These are phyloP conservation scores for Apis dorsata DNA, from an alignment of 1,140 invertebrate genomes.

Conservation along the genomic window DNA sequence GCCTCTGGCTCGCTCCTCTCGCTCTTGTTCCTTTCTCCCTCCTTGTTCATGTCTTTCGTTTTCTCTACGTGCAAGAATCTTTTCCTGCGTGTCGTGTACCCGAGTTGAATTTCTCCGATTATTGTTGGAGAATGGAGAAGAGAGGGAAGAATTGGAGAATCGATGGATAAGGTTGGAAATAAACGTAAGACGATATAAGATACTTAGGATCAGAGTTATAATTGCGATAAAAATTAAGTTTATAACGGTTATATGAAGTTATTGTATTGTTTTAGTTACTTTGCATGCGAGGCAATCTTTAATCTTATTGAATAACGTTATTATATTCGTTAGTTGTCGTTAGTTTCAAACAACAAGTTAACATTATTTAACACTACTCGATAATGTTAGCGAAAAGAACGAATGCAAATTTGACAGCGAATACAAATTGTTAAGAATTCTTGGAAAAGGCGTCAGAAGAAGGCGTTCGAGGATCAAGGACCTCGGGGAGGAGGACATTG, in stretches of 20 bases:
- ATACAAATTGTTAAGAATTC: neutral
- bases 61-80: neutral
- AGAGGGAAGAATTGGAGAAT: neutral
- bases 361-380: neutral
- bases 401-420: neutral
- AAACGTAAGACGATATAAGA: neutral
- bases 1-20: conserved; percentile 48
- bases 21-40: neutral
- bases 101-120: neutral
- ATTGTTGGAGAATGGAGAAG: neutral
- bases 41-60: too few species aligned
- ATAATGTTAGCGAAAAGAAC: neutral
- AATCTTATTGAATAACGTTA: neutral
- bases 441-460: neutral
- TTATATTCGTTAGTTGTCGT: neutral
- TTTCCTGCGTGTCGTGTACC: neutral
- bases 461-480: neutral
- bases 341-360: neutral
- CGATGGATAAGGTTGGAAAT: neutral
- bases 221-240: too few species aligned
- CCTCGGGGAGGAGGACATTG: neutral
- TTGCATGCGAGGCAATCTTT: too few species aligned
- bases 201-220: too few species aligned
- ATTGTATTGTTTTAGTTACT: too few species aligned
- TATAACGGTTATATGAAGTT: too few species aligned